Conservation (phyloP, 1,140 invertebrate species). For the Aphaenogaster rudis region DNA sequence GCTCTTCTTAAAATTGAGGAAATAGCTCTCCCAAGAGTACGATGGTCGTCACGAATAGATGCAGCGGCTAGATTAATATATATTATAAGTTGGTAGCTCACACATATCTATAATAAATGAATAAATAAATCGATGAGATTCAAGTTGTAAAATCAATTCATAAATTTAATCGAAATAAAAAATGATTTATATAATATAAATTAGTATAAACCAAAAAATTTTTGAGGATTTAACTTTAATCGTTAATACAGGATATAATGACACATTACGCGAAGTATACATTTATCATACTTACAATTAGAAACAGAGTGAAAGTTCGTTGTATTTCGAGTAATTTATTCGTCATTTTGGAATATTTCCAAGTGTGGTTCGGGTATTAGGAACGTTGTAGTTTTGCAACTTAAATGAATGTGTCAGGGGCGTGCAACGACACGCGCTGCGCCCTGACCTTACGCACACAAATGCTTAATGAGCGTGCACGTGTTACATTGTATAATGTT, state of each 20-base stretch:
- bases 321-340: not conserved
- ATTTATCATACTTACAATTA: not conserved
- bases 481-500: constrained; percentile 39
- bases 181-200: not conserved
- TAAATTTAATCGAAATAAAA: not conserved
- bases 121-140: not conserved
- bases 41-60: too few species aligned
- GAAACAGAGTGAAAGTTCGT: not conserved
- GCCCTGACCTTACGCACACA: constrained; percentile 65
- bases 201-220: not conserved
- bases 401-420: constrained; percentile 42
- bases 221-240: not conserved
- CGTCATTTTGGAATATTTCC: not conserved
- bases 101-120: not conserved
- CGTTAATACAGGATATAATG: not conserved
- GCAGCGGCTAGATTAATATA: not conserved
- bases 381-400: constrained; percentile 6
- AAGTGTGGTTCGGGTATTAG: not conserved
- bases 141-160: not conserved
- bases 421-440: constrained; percentile 3
- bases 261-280: not conserved
- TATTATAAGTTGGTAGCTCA: not conserved
- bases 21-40: too few species aligned
- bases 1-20: too few species aligned
- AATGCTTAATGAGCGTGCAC: constrained; percentile 34